Evolutionary conservation across 2,888 invertebrate genomes (phyloP).

Genomic region (Lasioglossum zephyrum): DNA sequence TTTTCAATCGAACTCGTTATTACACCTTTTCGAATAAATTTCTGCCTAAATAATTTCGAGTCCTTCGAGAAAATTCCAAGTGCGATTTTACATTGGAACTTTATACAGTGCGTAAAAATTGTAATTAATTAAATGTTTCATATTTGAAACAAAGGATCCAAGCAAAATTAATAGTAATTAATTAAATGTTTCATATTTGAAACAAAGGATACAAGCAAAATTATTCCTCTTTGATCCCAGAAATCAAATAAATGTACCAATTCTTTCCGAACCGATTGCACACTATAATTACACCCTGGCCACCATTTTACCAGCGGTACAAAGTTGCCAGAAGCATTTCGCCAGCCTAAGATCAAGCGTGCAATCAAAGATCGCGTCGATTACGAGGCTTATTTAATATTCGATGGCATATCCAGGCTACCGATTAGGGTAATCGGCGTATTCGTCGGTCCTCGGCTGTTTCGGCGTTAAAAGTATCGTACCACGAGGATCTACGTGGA

Average conservation of each 20-base stretch:
- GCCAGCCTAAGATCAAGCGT: background rate
- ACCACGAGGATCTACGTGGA: slow-evolving; percentile 25
- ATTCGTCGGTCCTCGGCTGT: background rate
- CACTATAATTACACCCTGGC: too few species aligned
- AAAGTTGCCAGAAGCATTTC: background rate
- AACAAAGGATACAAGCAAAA: too few species aligned
- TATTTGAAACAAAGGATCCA: too few species aligned
- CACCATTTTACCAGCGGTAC: background rate
- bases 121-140: too few species aligned
- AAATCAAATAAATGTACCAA: too few species aligned
- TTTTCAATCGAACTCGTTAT: background rate
- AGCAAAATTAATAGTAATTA: too few species aligned
- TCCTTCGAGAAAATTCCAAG: background rate
- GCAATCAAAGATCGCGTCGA: background rate
- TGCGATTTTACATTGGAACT: background rate
- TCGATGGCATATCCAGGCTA: background rate
- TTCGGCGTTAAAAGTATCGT: background rate
- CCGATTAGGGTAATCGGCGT: background rate
- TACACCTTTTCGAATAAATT: too few species aligned
- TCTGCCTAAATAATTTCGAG: too few species aligned
- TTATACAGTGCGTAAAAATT: too few species aligned
- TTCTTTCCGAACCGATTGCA: too few species aligned
- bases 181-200: too few species aligned
- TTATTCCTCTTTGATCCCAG: too few species aligned
- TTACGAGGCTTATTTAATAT: background rate